A percentile compares a stretch with the other conserved stretches of the same genome.
These are phyloP conservation scores for Chiroxiphia lanceolata DNA, from an alignment of 2,797 vertebrate genomes.

Conservation along the genomic window DNA sequence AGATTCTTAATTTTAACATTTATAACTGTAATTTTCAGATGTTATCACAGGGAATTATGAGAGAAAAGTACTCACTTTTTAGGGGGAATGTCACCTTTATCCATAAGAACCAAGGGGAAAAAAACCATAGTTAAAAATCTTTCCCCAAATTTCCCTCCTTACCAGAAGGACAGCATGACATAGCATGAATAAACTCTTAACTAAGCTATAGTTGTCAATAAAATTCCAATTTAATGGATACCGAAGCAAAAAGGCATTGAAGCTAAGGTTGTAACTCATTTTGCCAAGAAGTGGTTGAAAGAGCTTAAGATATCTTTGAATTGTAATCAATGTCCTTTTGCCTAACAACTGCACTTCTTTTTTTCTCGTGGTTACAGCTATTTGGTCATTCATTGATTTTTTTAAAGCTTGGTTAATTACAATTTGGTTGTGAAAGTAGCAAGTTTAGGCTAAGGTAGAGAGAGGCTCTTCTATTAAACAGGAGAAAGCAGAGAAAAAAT, in stretches of 20 bases:
- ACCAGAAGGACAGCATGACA: not conserved
- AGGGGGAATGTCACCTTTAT: not conserved
- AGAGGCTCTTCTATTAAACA: not conserved
- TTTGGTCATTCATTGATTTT: not conserved
- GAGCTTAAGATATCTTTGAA: not conserved
- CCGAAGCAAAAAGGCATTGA: not conserved
- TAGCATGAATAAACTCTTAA: not conserved
- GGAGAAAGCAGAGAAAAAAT: not conserved
- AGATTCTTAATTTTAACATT: not conserved
- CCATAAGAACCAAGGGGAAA: not conserved
- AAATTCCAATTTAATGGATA: not conserved
- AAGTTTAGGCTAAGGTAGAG: not conserved
- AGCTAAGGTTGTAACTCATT: not conserved
- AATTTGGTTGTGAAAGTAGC: not conserved
- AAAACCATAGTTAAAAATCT: not conserved
- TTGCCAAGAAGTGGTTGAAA: not conserved
- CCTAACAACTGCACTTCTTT: not conserved
- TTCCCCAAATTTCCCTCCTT: not conserved
- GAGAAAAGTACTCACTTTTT: not conserved
- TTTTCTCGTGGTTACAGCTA: not conserved
- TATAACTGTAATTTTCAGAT: not conserved
- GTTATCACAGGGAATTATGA: not conserved
- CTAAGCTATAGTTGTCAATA: not conserved
- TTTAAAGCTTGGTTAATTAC: not conserved
- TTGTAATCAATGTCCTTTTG: not conserved